Base-by-base conservation (phyloP, 2,797 vertebrate genomes). In the Phyllotis vaccarum region DNA sequence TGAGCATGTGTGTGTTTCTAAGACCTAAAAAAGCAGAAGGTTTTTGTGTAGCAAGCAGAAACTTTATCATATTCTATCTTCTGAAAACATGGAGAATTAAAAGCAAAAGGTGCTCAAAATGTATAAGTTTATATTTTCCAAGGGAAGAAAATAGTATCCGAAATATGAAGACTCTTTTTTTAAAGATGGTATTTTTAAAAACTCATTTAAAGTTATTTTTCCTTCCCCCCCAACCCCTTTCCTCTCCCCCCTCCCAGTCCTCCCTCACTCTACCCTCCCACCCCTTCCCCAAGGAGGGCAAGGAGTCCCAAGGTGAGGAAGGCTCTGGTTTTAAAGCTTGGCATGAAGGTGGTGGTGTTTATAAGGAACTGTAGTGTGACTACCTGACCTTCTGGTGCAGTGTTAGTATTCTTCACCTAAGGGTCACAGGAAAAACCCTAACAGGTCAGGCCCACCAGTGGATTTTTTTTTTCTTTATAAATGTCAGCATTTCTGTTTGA, bases 261-360 rank as follows among this genome's bases (percentile, higher is more conserved):
- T 49, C 46, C 46, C 46, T 49, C 46, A 49, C 5, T 9, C 46
- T 49, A n/a, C n/a, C 46, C 46, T 9, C 46, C 46, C 46, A 49
- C 46, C 5, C 46, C 46, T 49, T 49, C 46, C 46, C 46, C 46
- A 49, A 49, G 46, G 46, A 49, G 46, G 46, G 9, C 46, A 49
- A 49, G 46, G 46, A 49, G 46, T 49, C 46, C 46, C 46, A 49
- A 49, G 46, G 46, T 49, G 46, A 49, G 9, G 58, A 68, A 91
- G 74, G 89, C n/a, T 96, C 49, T 54, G 24, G 54, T n/a, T 94
- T 49, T 74, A 90, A 94, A 89, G 75, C 81, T 95, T 94, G 34
- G 78, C 91, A 49, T 56, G 56, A 94, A 89, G 85, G n/a, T 52
- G 31, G 68, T 40, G 46, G 94, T 92, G 95, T 68, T 97, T 95